Conservation (phyloP, 2,113 vertebrate species). For the Ibidorhyncha struthersii region DNA sequence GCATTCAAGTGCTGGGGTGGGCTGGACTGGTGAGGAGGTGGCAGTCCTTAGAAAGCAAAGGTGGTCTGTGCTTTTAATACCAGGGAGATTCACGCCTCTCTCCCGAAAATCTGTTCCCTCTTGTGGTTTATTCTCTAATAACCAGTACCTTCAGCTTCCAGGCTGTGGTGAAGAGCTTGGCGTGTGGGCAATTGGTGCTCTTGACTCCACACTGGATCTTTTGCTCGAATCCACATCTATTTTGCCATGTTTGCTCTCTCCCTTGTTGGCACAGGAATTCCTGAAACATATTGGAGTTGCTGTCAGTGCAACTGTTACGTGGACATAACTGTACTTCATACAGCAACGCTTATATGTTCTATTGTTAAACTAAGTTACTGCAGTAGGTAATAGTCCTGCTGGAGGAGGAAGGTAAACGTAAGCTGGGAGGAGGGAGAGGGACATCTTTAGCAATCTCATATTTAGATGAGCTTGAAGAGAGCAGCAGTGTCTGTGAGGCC, state of each 20-base stretch:
- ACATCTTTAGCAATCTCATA: fast-evolving
- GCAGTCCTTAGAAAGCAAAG: background rate
- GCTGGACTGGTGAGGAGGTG: background rate
- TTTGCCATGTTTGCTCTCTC: background rate
- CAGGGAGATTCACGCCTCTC: background rate
- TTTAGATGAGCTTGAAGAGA: background rate
- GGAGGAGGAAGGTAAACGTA: background rate
- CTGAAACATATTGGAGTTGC: background rate
- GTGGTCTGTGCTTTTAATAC: background rate
- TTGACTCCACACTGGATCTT: background rate
- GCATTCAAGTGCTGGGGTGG: background rate
- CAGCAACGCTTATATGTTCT: background rate
- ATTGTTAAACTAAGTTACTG: background rate
- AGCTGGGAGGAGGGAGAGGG: background rate
- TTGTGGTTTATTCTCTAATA: background rate
- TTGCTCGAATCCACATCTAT: background rate
- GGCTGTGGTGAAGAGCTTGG: fast-evolving
- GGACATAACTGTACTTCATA: fast-evolving
- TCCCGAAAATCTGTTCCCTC: background rate
- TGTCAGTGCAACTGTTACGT: background rate
- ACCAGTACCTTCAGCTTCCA: background rate
- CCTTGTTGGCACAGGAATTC: background rate
- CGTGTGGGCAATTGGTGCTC: background rate
- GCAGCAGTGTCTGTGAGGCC: background rate
- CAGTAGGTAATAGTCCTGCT: background rate